Evolutionary conservation across 2,888 invertebrate species (phyloP).

Genomic region (Amblyjoppa proteus): DNA sequence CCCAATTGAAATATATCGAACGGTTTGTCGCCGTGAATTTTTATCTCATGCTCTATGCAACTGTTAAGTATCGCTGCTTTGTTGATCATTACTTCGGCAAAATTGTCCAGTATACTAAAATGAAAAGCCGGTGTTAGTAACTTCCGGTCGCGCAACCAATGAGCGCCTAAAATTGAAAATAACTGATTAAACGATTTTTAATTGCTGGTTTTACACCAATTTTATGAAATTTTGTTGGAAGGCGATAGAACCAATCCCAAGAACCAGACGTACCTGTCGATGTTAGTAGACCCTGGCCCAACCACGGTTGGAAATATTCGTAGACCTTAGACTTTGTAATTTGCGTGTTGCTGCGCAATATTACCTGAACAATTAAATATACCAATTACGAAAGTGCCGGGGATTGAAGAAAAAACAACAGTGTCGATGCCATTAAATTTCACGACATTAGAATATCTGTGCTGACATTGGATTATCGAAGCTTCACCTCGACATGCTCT

Average conservation of each 20-base stretch:
- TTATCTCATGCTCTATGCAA: slow-evolving; percentile 67
- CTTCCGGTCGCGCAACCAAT: slow-evolving; percentile 86
- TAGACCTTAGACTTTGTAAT: slow-evolving; percentile 85
- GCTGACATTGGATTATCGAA: background rate
- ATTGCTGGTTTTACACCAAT: background rate
- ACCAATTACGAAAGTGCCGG: background rate
- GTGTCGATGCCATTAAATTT: too few species aligned
- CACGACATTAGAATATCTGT: too few species aligned
- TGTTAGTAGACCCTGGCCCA: slow-evolving; percentile 85
- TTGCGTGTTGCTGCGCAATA: slow-evolving; percentile 84
- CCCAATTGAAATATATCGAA: slow-evolving; percentile 86
- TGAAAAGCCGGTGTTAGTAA: slow-evolving; percentile 87
- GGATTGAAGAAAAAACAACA: too few species aligned
- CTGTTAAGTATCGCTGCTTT: slow-evolving; percentile 86
- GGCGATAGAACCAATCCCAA: too few species aligned
- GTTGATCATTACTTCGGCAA: slow-evolving; percentile 84
- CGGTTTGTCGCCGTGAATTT: slow-evolving; percentile 70
- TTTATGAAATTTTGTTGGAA: background rate
- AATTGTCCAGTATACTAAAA: slow-evolving; percentile 85
- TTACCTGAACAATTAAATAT: slow-evolving; percentile 73
- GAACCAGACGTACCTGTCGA: slow-evolving; percentile 80
- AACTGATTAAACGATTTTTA: too few species aligned
- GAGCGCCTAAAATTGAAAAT: slow-evolving; percentile 77
- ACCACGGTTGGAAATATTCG: slow-evolving; percentile 84
- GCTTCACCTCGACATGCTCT: slow-evolving; percentile 75